Evolutionary conservation across 2,888 invertebrate species (phyloP).

Genomic region (Athalia cordata): DNA sequence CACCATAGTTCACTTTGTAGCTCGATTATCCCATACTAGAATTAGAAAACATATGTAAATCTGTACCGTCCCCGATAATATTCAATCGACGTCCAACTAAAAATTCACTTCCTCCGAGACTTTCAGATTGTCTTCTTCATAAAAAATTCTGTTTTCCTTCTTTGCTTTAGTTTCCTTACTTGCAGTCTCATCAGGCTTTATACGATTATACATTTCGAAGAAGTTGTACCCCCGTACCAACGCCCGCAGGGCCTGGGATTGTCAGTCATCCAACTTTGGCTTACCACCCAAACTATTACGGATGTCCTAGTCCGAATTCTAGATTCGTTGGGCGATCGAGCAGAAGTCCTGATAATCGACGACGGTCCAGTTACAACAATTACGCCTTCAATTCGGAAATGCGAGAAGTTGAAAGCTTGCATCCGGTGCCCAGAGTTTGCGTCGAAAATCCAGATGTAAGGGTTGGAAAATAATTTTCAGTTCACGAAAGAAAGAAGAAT

Average conservation of each 20-base stretch:
- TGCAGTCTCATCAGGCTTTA: constrained; percentile 62
- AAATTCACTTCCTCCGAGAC: no score
- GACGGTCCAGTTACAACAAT: constrained; percentile 64
- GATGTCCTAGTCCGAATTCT: constrained; percentile 60
- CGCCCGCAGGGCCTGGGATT: constrained; percentile 26
- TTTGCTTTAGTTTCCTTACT: constrained; percentile 43
- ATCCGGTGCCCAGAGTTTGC: constrained; percentile 64
- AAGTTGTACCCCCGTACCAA: constrained; percentile 52
- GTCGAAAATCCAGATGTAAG: constrained; percentile 66
- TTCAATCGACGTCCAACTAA: no score
- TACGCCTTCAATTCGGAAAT: constrained; percentile 68
- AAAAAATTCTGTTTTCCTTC: background rate
- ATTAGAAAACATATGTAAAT: no score
- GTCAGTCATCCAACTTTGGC: constrained; percentile 47
- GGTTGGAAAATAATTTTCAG: constrained; percentile 20
- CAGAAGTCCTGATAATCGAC: constrained; percentile 54
- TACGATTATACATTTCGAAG: constrained; percentile 66
- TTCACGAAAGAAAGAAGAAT: background rate
- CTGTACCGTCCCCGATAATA: no score
- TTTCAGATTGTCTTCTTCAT: background rate
- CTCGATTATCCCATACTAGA: no score
- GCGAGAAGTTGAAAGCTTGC: constrained; percentile 65
- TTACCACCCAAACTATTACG: constrained; percentile 65
- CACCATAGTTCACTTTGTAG: no score
- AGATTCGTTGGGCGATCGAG: constrained; percentile 50